Evolutionary conservation across 1,140 invertebrate species (phyloP).

Genomic region (Pantala flavescens): DNA sequence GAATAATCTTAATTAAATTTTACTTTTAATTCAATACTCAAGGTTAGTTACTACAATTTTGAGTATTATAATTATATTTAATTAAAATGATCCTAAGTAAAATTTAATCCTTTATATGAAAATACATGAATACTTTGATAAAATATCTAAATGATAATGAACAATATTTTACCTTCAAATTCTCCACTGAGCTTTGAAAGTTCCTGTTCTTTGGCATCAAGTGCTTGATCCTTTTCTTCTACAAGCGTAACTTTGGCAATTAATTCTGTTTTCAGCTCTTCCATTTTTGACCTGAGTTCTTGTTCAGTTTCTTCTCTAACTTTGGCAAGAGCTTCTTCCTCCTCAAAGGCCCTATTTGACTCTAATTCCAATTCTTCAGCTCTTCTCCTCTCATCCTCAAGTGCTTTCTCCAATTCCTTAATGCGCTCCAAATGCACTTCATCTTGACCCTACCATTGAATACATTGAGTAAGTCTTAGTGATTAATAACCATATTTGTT

Average conservation of each 20-base stretch:
- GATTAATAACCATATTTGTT: too few relatives aligned
- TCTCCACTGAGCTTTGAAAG: not conserved
- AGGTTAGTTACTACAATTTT: too few relatives aligned
- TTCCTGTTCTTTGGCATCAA: not conserved
- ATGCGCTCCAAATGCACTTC: constrained; percentile 40
- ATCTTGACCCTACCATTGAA: constrained; percentile 33
- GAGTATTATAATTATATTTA: too few relatives aligned
- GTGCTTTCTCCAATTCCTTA: constrained; percentile 40
- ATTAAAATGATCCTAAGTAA: too few relatives aligned
- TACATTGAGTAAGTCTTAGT: too few relatives aligned
- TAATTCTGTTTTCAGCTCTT: constrained; percentile 36
- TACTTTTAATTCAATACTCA: too few relatives aligned
- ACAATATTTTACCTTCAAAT: not conserved
- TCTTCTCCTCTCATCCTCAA: constrained; percentile 38
- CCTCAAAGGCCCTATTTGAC: constrained; percentile 42
- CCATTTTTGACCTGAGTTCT: constrained; percentile 26
- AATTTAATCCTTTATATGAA: too few relatives aligned
- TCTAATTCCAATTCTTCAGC: constrained; percentile 40
- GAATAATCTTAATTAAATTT: too few relatives aligned
- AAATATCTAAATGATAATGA: too few relatives aligned
- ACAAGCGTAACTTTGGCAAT: constrained; percentile 30
- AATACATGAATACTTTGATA: too few relatives aligned
- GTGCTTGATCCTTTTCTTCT: constrained; percentile 27
- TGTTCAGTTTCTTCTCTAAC: constrained; percentile 18
- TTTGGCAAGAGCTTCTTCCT: constrained; percentile 39